Conservation (phyloP, 2,113 vertebrate species). For the Leiothrix lutea region DNA sequence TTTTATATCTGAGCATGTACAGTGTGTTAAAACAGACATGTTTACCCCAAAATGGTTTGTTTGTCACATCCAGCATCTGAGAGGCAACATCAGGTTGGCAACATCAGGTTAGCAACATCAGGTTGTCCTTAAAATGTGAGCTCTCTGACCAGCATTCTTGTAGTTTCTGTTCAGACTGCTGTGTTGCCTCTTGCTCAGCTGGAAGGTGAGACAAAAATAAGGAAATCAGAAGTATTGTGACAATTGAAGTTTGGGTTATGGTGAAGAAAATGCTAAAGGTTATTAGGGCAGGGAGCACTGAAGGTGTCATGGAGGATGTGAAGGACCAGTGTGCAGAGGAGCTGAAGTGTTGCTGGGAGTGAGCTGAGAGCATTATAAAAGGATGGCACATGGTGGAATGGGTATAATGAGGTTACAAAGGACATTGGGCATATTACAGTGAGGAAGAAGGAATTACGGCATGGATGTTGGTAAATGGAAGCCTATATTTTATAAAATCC, state of each 20-base stretch:
- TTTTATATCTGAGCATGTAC: not conserved
- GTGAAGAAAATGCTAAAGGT: not conserved
- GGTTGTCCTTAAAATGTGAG: not conserved
- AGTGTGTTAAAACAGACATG: not conserved
- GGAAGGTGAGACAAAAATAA: not conserved
- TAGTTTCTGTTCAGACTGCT: not conserved
- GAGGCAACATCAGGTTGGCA: not conserved
- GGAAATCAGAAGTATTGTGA: not conserved
- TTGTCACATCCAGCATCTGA: not conserved
- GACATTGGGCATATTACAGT: not conserved
- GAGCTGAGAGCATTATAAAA: not conserved
- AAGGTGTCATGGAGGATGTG: not conserved
- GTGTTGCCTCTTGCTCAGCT: not conserved
- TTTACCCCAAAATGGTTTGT: not conserved
- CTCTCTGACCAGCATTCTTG: not conserved
- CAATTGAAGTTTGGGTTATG: not conserved
- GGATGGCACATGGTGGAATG: accelerated
- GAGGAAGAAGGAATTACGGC: not conserved
- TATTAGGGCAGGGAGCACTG: not conserved
- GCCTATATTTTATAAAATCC: not conserved
- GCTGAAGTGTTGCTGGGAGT: not conserved
- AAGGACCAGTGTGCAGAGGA: not conserved
- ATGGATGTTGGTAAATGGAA: not conserved
- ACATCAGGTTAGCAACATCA: too few species aligned
- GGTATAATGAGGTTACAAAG: not conserved